Evolutionary conservation across 2,888 invertebrate species (phyloP).

Genomic region (Monochamus alternatus): DNA sequence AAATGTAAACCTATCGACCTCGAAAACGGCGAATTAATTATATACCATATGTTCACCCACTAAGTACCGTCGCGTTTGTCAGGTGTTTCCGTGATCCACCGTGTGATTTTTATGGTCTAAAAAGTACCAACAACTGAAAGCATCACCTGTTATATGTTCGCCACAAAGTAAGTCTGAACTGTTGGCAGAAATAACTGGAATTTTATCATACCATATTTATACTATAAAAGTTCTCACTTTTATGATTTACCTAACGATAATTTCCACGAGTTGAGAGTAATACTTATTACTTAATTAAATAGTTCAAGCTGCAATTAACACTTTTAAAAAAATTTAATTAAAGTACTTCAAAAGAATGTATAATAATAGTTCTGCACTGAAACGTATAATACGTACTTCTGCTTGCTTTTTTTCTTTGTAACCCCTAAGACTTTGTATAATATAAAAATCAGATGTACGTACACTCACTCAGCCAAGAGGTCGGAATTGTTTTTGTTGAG

Average conservation of each 20-base stretch:
- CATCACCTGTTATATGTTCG: not conserved
- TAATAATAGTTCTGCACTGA: not conserved
- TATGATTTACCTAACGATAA: not conserved
- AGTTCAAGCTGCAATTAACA: not conserved
- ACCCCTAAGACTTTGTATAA: no score
- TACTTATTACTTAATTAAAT: not conserved
- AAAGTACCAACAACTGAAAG: not conserved
- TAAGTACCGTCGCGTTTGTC: not conserved
- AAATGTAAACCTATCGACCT: not conserved
- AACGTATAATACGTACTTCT: not conserved
- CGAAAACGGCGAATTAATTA: not conserved
- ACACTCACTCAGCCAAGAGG: no score
- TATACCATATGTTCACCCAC: not conserved
- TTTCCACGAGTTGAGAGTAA: not conserved
- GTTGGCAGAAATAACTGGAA: not conserved
- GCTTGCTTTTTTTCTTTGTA: no score
- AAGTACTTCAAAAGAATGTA: not conserved
- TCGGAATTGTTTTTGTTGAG: no score
- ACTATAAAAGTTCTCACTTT: not conserved
- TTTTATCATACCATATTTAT: not conserved
- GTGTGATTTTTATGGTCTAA: not conserved
- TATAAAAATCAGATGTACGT: no score
- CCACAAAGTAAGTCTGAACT: not conserved
- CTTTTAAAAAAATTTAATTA: not conserved
- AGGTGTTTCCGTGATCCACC: not conserved